phyloP scores from a whole-genome alignment of 2,113 vertebrate genomes.

The Megaleporinus macrocephalus region DNA sequence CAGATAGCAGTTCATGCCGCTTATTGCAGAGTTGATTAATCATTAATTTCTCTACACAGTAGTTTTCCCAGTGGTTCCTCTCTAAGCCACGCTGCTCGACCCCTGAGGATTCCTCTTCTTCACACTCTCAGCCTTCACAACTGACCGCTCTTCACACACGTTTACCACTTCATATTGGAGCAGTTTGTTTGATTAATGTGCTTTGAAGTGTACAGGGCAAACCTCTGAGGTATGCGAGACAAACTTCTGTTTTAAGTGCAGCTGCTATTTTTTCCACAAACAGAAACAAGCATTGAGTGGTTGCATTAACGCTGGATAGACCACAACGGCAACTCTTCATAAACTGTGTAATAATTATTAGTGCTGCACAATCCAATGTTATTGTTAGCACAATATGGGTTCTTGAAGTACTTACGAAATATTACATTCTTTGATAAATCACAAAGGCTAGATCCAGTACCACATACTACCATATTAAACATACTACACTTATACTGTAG shows the following conservation, averaged over 20 bases:
- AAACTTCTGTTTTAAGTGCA: background rate
- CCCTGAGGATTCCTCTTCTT: background rate
- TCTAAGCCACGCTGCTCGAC: background rate
- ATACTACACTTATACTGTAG: too few relatives aligned
- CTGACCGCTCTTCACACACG: background rate
- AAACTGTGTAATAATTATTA: too few relatives aligned
- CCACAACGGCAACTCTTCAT: too few relatives aligned
- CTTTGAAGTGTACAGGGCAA: background rate
- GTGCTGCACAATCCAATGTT: too few relatives aligned
- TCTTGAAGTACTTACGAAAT: too few relatives aligned
- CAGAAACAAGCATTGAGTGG: background rate
- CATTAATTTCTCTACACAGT: constrained; percentile 7
- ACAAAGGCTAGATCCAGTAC: too few relatives aligned
- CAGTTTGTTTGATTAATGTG: background rate
- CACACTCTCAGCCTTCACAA: constrained; percentile 27
- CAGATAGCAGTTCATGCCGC: constrained; percentile 22
- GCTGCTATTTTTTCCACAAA: background rate
- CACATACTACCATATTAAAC: too few relatives aligned
- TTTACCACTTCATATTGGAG: background rate
- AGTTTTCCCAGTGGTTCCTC: constrained; percentile 13
- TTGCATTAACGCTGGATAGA: background rate
- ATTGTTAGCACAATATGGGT: too few relatives aligned
- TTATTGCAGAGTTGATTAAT: constrained; percentile 40
- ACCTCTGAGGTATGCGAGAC: background rate
- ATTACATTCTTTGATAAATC: too few relatives aligned